Evolutionary conservation across 2,797 vertebrate genomes (phyloP), one percentile per base, ranked within the genome.

Genomic region (Spondyliosoma cantharus): DNA sequence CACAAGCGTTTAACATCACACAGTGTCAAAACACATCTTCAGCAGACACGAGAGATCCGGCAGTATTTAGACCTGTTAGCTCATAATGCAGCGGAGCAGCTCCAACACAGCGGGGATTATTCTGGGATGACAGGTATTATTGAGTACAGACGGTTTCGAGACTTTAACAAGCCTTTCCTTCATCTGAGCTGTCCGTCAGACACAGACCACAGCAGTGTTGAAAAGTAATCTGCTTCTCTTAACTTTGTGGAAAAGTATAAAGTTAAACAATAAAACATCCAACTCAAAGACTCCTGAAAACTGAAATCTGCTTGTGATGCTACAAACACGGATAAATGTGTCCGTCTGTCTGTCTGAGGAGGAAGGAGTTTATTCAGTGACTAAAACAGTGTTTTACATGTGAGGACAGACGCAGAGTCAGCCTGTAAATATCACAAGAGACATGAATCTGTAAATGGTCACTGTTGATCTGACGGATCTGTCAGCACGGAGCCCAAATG

Each of bases 101-200:
- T 29, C 22, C 17, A 19, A 45, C 54, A 20, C 19, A 5, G 24
- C 19, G 3, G 8, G 43, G 9, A 19, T 32, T 14, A 1, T 12
- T 9, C 9, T 22, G 2, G 32, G 5, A 54, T 8, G 42, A n/a
- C 24, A 16, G 11, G 9, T 37, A 3, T 59, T 32, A 20, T 25
- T 24, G 29, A 49, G 15, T 8, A 14, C 25, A 58, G 29, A 60
- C 8, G 19, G 50, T 65, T 50, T 59, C 29, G 17, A n/a, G 37
- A 16, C 50, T 54, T 24, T 11, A 50, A 45, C 45, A 42, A 49
- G 13, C 13, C 24, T 49, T 8, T 19, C 20, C 22, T 60, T 75
- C 11, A 57, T 20, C 52, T 63, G 32, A 45, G 45, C 45, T 59
- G 68, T 22, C 27, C 43, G 42, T 50, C 29, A 61, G 14, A 72